Conservation (phyloP, 2,888 invertebrate species). For the Drosophila kuntzei region DNA sequence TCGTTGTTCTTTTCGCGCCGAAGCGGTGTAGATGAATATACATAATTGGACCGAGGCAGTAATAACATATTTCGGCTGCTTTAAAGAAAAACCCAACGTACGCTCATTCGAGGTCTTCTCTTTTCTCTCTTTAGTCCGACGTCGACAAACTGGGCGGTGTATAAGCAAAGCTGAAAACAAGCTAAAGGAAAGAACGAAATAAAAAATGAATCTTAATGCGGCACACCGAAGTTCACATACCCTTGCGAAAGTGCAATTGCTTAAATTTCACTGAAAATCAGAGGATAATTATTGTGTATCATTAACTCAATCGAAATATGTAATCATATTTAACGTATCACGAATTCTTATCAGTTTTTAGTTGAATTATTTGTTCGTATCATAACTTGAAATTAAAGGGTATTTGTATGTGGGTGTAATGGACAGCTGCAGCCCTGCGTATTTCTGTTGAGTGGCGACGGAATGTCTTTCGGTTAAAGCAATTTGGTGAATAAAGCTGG, state of each 20-base stretch:
- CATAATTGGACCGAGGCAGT: conserved; percentile 76
- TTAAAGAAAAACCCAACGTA: conserved; percentile 57
- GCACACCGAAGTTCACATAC: conserved; percentile 25
- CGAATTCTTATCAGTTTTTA: neutral
- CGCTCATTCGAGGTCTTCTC: conserved; percentile 46
- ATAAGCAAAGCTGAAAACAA: conserved; percentile 59
- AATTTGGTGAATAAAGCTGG: conserved; percentile 72
- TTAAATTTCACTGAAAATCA: neutral
- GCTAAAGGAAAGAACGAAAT: conserved; percentile 42
- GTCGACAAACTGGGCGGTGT: conserved; percentile 53
- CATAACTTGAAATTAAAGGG: conserved; percentile 4
- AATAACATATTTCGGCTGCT: conserved; percentile 68
- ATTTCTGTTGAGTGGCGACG: conserved; percentile 71
- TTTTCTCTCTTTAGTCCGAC: conserved; percentile 29
- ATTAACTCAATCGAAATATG: neutral
- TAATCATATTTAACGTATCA: neutral
- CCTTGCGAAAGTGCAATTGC: conserved; percentile 12
- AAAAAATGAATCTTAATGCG: neutral
- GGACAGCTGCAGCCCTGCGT: conserved; percentile 14
- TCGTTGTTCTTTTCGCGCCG: conserved; percentile 41
- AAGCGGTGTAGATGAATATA: conserved; percentile 75
- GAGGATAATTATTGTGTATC: neutral
- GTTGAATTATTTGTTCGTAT: neutral
- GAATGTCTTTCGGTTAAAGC: conserved; percentile 76
- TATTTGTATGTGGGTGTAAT: conserved; percentile 13